A percentile compares a stretch with the other conserved stretches of the same genome.
Conservation (phyloP, 2,797 vertebrate species). For the Austrolebias charrua region DNA sequence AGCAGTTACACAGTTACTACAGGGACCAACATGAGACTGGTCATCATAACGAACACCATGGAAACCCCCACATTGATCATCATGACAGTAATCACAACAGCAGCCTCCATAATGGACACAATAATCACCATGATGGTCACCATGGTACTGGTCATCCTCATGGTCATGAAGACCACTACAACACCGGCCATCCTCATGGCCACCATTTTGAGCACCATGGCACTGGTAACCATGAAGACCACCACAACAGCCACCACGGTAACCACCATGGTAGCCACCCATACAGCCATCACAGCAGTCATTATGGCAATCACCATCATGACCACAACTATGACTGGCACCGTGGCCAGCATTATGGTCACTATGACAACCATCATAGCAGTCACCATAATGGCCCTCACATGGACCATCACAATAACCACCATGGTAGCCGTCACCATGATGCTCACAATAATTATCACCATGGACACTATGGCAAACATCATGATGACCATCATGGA, state of each 20-base stretch:
- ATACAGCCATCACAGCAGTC: conserved; percentile 29
- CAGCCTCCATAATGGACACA: conserved; percentile 26
- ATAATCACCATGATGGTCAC: conserved; percentile 16
- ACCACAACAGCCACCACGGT: conserved; percentile 30
- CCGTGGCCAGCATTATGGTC: conserved; percentile 3
- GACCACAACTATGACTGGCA: conserved; percentile 18
- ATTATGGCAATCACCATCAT: conserved; percentile 11
- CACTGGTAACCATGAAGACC: conserved; percentile 20
- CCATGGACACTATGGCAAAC: conserved; percentile 27
- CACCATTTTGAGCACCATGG: conserved; percentile 26
- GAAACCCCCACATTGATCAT: conserved; percentile 30
- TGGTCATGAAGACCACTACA: conserved; percentile 24
- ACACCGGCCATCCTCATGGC: conserved; percentile 12
- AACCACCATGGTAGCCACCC: conserved; percentile 21
- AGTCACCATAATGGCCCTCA: conserved; percentile 19
- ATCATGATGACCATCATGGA: conserved; percentile 5
- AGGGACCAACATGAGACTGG: conserved; percentile 50
- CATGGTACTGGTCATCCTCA: conserved; percentile 18
- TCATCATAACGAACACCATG: conserved; percentile 43
- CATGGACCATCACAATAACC: conserved; percentile 15
- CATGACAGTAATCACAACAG: conserved; percentile 12
- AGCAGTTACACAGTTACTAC: conserved; percentile 78
- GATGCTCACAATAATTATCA: conserved; percentile 8
- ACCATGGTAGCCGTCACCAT: conserved; percentile 17
- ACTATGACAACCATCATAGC: conserved; percentile 18